Base-by-base conservation (phyloP, 2,888 invertebrate species). In the Eumacrocentrus americanus region DNA sequence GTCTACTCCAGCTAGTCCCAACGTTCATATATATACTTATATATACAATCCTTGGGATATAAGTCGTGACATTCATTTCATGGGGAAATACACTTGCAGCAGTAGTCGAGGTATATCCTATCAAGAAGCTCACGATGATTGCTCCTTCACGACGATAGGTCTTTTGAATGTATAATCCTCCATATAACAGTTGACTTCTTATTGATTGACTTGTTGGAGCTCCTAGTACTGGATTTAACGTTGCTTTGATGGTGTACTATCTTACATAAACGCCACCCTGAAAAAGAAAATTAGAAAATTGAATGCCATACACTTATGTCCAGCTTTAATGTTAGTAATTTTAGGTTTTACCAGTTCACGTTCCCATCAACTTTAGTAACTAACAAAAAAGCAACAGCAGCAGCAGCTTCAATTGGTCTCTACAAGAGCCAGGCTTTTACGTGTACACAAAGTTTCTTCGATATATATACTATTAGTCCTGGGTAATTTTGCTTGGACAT, bases 251-350 rank as follows among this genome's bases (percentile, higher is more conserved):
- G 11, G 25, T 48, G 23, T 23, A 23, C 23, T 52, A n/a, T n/a
- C 14, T 54, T 54, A 18, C 29, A 12, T 46, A 11, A 46, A 46
- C n/a, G 23, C 23, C 29, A 6, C n/a, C 22, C 46, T 23, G 23
- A 23, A 46, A 60, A 68, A 66, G 67, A 67, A 68, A 69, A 70
- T 73, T 65, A 63, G 64, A 61, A 67, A 72, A 72, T 71, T 69
- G 73, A 71, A 70, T 70, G 63, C 59, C 62, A 59, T 58, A 60
- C 67, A 66, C 66, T 68, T 62, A 65, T 46, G 23, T 46, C 22
- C 63, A 46, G 51, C 52, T 25, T 37, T 69, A 68, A 70, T 69
- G 66, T 58, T 66, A 63, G 69, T 67, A 64, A 72, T 73, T 73
- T 64, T 54, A 56, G 58, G 60, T 62, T 58, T 55, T 50, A 55